These are phyloP conservation scores for Trinectes maculatus DNA, from an alignment of 2,113 vertebrate species.

Conservation along the genomic window DNA sequence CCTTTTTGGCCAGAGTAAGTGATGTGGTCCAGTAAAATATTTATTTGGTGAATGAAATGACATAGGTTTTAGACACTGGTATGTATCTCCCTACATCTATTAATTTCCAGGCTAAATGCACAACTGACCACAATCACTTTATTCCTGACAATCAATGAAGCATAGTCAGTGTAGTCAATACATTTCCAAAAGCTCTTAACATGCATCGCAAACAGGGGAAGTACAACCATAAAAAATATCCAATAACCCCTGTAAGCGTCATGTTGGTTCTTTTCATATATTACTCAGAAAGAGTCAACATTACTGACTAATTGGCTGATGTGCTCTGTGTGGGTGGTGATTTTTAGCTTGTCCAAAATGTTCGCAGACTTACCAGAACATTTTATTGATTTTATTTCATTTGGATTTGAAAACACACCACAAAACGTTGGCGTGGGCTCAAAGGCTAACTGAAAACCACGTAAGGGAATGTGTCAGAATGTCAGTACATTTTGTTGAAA, in stretches of 20 bases:
- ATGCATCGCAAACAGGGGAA: background rate
- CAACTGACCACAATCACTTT: no score
- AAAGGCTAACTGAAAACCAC: background rate
- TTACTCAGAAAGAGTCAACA: background rate
- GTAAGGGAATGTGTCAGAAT: no score
- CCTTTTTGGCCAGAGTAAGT: background rate
- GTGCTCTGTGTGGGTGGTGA: slow-evolving; percentile 1
- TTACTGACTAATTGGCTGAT: background rate
- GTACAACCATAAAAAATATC: background rate
- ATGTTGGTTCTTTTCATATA: background rate
- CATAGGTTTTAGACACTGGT: no score
- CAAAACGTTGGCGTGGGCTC: background rate
- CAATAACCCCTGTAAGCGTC: background rate
- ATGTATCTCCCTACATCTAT: no score
- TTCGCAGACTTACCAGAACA: slow-evolving; percentile 20
- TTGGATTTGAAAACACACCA: background rate
- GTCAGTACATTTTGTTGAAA: background rate
- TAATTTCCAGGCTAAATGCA: no score
- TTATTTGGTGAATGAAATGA: no score
- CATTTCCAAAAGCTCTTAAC: background rate
- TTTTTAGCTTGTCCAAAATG: slow-evolving; percentile 2
- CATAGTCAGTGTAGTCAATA: no score
- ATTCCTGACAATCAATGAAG: no score
- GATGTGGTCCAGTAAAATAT: background rate
- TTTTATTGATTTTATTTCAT: background rate